Evolutionary conservation across 2,113 vertebrate genomes (phyloP).

Genomic region (Nyctibius bracteatus): DNA sequence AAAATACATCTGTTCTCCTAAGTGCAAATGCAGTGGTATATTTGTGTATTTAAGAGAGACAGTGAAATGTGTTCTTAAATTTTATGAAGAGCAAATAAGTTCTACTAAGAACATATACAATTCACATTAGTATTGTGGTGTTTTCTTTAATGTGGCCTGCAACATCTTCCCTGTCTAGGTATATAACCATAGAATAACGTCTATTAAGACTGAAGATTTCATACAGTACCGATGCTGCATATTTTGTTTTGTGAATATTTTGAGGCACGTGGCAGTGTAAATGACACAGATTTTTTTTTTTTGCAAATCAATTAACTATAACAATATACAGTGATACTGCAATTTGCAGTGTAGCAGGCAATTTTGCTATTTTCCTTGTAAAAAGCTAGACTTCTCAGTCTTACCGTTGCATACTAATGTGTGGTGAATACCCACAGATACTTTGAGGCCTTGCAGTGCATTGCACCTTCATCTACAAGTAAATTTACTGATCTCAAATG

Average conservation of each 20-base stretch:
- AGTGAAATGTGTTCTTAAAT: background rate
- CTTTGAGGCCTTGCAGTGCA: background rate
- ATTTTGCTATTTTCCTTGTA: background rate
- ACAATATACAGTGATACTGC: background rate
- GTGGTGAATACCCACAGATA: background rate
- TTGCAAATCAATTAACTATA: slow-evolving; percentile 31
- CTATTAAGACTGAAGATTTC: background rate
- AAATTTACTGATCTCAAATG: background rate
- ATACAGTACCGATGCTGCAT: background rate
- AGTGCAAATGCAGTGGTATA: background rate
- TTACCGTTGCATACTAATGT: background rate
- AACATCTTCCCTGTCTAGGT: background rate
- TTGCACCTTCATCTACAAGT: background rate
- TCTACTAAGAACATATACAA: background rate
- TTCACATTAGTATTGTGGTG: background rate
- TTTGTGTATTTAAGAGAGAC: background rate
- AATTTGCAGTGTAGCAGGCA: slow-evolving; percentile 1
- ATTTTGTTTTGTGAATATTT: background rate
- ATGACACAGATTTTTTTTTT: background rate
- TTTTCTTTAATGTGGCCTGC: background rate
- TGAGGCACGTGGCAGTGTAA: background rate
- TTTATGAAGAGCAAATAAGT: background rate
- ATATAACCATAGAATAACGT: background rate
- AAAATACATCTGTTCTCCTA: background rate
- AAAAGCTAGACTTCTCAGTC: background rate